phyloP scores from a whole-genome alignment of 2,113 vertebrate species.

The Neoarius graeffei region DNA sequence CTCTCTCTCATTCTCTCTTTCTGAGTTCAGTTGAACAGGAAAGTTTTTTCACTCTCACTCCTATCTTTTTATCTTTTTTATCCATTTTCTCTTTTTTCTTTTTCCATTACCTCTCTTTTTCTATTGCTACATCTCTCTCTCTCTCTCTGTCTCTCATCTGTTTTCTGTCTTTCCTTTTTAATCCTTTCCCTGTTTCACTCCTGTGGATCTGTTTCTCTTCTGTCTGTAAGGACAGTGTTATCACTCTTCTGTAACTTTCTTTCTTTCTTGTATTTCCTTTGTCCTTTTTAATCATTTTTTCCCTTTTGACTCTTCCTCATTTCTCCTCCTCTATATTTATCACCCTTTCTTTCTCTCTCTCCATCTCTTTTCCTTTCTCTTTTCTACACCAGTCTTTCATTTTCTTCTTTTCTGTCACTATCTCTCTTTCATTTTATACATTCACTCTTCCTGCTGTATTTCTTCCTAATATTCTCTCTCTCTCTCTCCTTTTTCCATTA shows the following conservation, averaged over 20 bases:
- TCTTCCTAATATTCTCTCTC: too few species aligned
- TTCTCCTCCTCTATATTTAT: neutral
- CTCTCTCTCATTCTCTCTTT: neutral
- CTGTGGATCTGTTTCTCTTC: neutral
- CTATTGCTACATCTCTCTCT: too few species aligned
- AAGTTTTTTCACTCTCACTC: neutral
- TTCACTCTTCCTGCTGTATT: too few species aligned
- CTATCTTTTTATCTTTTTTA: neutral
- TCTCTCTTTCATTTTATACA: too few species aligned
- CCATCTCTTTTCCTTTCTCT: neutral
- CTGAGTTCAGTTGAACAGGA: too few species aligned
- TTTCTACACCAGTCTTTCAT: constrained; percentile 47
- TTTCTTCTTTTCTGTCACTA: constrained; percentile 24
- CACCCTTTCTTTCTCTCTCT: constrained; percentile 39
- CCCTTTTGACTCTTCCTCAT: neutral
- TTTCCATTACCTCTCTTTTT: constrained; percentile 22
- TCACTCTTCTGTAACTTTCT: neutral
- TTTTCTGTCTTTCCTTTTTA: neutral
- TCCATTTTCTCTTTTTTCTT: neutral
- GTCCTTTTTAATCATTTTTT: neutral
- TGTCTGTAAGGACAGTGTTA: neutral
- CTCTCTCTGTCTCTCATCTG: neutral
- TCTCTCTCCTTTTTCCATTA: too few species aligned
- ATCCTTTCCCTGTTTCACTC: neutral
- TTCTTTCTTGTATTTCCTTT: constrained; percentile 30